A percentile compares a stretch with the other conserved stretches of the same genome.
Conservation (phyloP, 2,888 invertebrate genomes). For the Latrodectus hesperus region DNA sequence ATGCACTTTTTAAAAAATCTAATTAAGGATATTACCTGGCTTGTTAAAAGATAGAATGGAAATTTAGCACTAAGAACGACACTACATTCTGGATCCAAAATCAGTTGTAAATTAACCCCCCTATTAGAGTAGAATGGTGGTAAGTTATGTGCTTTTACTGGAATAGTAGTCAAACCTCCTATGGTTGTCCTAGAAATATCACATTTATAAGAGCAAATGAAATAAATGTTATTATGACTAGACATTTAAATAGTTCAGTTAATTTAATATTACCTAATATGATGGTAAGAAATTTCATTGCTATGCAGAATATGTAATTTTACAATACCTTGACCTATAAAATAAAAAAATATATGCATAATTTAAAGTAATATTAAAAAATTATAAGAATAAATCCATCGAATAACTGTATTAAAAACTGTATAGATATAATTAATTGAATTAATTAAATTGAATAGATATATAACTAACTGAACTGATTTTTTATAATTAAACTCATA, state of each 20-base stretch:
- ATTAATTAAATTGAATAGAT: no score
- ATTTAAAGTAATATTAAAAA: neutral
- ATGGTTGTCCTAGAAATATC: constrained; percentile 37
- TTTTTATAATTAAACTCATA: no score
- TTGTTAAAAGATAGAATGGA: constrained; percentile 30
- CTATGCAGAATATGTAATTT: constrained; percentile 35
- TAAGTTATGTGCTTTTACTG: constrained; percentile 17
- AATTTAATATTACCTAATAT: constrained; percentile 41
- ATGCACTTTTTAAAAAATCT: neutral
- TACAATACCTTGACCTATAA: constrained; percentile 59
- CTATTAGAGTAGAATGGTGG: constrained; percentile 7
- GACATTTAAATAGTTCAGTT: neutral
- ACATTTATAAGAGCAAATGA: neutral
- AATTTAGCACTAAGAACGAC: constrained; percentile 46
- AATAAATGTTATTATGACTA: neutral
- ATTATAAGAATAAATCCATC: neutral
- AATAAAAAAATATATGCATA: neutral
- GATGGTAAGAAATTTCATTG: constrained; percentile 50
- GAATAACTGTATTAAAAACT: no score
- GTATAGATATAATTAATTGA: no score
- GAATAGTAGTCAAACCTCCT: constrained; percentile 45
- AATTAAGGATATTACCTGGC: constrained; percentile 37
- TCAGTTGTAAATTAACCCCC: constrained; percentile 57
- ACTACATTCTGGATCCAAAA: constrained; percentile 71
- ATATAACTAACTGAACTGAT: no score